phyloP scores from a whole-genome alignment of 2,113 vertebrate species.

The Struthio camelus region DNA sequence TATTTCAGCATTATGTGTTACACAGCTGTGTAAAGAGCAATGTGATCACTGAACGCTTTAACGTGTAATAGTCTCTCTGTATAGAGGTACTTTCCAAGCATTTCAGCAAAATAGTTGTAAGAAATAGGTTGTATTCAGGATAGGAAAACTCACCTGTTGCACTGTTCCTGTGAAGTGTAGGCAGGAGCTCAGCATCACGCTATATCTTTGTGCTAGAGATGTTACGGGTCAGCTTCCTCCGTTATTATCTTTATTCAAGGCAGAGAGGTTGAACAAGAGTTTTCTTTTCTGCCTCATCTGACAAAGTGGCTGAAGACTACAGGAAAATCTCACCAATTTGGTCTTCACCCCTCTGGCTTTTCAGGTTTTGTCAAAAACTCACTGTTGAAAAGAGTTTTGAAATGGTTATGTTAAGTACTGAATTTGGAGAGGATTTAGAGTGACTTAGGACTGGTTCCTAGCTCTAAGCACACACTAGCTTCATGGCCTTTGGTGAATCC shows the following conservation, averaged over 20 bases:
- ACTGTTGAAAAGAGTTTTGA: neutral
- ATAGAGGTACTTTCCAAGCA: neutral
- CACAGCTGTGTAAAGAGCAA: neutral
- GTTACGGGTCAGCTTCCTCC: neutral
- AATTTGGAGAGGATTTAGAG: neutral
- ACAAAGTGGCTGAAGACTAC: neutral
- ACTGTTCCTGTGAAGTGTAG: rapidly evolving
- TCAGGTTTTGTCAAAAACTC: neutral
- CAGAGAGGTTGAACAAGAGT: neutral
- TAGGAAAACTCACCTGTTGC: neutral
- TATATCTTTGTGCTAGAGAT: neutral
- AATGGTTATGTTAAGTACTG: neutral
- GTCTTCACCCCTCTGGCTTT: rapidly evolving
- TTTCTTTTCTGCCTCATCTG: neutral
- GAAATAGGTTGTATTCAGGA: neutral
- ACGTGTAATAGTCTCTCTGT: rapidly evolving
- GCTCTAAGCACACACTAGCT: neutral
- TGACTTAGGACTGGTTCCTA: neutral
- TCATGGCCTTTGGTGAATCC: neutral
- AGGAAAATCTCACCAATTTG: neutral
- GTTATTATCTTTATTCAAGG: rapidly evolving
- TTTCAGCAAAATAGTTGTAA: neutral
- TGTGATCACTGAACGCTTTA: neutral
- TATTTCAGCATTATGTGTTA: neutral
- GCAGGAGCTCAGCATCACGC: rapidly evolving